Evolutionary conservation across 2,113 vertebrate genomes (phyloP).

Genomic region (Chamaetylas fuelleborni): DNA sequence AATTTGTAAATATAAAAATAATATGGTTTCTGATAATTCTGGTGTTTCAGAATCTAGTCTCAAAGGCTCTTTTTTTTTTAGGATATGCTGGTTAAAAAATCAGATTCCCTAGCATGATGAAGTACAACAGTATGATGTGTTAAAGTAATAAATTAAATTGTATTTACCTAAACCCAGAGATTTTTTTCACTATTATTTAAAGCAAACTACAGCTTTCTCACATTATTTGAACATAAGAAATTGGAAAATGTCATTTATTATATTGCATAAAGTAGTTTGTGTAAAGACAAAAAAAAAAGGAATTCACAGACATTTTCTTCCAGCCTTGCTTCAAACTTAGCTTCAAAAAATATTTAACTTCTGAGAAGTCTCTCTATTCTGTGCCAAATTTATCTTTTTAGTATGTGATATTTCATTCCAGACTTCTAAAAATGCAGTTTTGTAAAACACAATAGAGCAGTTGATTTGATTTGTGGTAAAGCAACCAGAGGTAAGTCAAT

Average conservation of each 20-base stretch:
- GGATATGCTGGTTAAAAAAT: not conserved
- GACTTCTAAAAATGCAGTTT: constrained; percentile 17
- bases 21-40: not conserved
- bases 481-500: not conserved
- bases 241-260: not conserved
- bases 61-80: not conserved
- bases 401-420: not conserved
- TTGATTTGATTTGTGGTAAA: constrained; percentile 10
- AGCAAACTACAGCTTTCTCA: not conserved
- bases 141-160: not conserved
- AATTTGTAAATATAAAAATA: not conserved
- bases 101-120: not conserved
- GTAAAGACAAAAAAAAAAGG: not conserved
- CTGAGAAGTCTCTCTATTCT: not conserved
- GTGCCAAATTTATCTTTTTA: not conserved
- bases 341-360: not conserved
- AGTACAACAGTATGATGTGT: not conserved
- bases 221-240: not conserved
- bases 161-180: not conserved
- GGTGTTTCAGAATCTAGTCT: not conserved
- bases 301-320: not conserved
- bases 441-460: not conserved
- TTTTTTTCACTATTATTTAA: not conserved
- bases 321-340: not conserved
- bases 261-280: not conserved